Base-by-base conservation (phyloP, 2,113 vertebrate genomes). In the Eclectus roratus region DNA sequence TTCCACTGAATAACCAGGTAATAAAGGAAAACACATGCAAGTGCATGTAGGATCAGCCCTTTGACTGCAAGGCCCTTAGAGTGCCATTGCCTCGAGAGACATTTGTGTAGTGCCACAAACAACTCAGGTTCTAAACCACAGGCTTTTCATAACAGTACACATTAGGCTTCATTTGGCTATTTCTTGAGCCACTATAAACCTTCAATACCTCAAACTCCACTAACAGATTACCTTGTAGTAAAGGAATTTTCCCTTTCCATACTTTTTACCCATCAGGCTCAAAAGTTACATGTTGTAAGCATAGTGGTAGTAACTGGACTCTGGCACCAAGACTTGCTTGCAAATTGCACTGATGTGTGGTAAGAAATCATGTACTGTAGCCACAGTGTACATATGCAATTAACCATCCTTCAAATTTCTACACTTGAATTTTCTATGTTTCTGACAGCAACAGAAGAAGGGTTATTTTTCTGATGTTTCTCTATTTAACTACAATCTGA, bases 241-340 rank as follows among this genome's bases (percentile, higher is more conserved):
- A 31, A 58, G 79, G 71, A 79, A 89, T 80, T 49, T 44, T 73
- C 39, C n/a, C 27, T 55, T 82, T 33, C 41, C 12, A 2, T 52
- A 17, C 9, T 28, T 79, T 27, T 69, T n/a, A 39, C 55, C 55
- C 39, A 47, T 1, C 23, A 23, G 27, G 13, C 61, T 39, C 0
- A 0, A 7, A 73, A 77, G 46, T 25, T 31, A 13, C 2, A 1
- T 6, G 4, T 13, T 65, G 3, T 24, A 61, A 69, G 39, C 3
- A 2, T 0, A 65, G 39, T 9, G 15, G 33, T 13, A 80, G 7
- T 7, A 84, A 23, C n/a, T 31, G 39, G 6, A 18, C 29, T 27
- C 13, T 43, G 17, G 31, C 52, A 39, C 44, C 37, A 24, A 71
- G 41, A 39, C 24, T 60, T 69, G n/a, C 19, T 13, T 66, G 16